Percentiles rank a stretch among this genome's conserved stretches.
phyloP scores from a whole-genome alignment of 2,113 vertebrate species.

The Argyrosomus japonicus region DNA sequence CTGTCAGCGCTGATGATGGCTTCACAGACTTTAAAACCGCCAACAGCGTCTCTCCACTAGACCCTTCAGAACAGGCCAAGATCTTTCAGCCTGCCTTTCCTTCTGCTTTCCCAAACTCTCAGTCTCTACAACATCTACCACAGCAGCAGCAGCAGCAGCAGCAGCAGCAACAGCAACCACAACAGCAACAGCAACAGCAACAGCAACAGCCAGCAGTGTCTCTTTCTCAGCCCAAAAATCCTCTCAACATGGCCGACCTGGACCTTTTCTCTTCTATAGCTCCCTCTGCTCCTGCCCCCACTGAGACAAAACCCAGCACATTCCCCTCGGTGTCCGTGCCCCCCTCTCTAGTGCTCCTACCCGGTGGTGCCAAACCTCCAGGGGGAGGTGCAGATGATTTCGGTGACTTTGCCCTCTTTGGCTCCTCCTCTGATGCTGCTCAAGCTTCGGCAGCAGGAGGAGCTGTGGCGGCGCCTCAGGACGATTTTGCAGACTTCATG shows the following conservation, averaged over 20 bases:
- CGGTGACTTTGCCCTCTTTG: conserved; percentile 95
- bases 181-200: conserved; percentile 83
- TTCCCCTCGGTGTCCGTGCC: conserved; percentile 75
- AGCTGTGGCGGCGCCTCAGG: conserved; percentile 79
- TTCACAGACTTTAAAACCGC: conserved; percentile 99
- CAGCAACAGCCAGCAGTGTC: conserved; percentile 82
- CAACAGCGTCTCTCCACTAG: conserved; percentile 94
- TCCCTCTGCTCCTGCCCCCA: conserved; percentile 60
- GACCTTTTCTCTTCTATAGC: conserved; percentile 92
- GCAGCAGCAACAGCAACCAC: conserved; percentile 86
- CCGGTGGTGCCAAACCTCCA: conserved; percentile 80
- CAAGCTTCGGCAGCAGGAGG: conserved; percentile 63
- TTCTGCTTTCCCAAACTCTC: conserved; percentile 85
- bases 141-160: conserved; percentile 84
- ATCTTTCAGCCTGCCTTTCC: conserved; percentile 89
- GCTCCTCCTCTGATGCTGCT: conserved; percentile 83
- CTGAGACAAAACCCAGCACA: conserved; percentile 75
- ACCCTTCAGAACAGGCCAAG: conserved; percentile 89
- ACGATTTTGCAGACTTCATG: conserved; percentile 99
- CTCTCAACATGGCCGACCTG: conserved; percentile 93
- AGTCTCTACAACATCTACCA: conserved; percentile 87
- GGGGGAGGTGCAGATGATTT: conserved; percentile 88
- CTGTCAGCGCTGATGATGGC: conserved; percentile 89
- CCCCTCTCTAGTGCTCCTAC: conserved; percentile 74
- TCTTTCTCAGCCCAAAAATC: conserved; percentile 84